phyloP scores from a whole-genome alignment of 2,888 invertebrate genomes.

The Zonitis immaculata region DNA sequence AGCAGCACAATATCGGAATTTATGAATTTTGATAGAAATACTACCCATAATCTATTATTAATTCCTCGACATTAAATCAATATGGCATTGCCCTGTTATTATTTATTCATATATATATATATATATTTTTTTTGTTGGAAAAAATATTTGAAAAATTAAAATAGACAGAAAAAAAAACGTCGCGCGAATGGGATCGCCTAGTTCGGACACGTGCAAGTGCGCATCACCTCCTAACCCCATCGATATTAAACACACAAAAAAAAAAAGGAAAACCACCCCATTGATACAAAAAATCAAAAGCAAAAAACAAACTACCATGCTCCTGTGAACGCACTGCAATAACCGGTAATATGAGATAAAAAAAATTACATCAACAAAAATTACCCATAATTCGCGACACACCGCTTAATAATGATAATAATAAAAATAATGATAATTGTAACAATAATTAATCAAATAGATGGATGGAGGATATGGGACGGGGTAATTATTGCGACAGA shows the following conservation, averaged over 20 bases:
- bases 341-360: neutral
- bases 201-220: constrained; percentile 43
- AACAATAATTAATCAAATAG: no score
- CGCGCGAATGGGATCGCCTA: constrained; percentile 44
- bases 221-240: constrained; percentile 27
- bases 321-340: constrained; percentile 43
- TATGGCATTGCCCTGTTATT: constrained; percentile 18
- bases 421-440: no score
- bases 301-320: constrained; percentile 36
- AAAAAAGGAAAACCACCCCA: neutral
- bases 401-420: constrained; percentile 23
- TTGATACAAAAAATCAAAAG: neutral
- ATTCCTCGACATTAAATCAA: no score
- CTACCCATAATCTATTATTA: no score
- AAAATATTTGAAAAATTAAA: constrained; percentile 15
- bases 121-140: no score
- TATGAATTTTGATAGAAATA: neutral
- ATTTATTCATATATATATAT: no score
- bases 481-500: constrained; percentile 29
- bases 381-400: constrained; percentile 2
- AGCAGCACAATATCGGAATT: neutral
- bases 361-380: neutral
- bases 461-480: constrained; percentile 40
- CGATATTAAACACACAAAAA: constrained; percentile 6
- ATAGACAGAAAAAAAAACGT: constrained; percentile 22